Percentiles rank a stretch among this genome's conserved stretches.
Evolutionary conservation across 2,888 invertebrate species (phyloP).

Genomic region (Bombylius discolor): DNA sequence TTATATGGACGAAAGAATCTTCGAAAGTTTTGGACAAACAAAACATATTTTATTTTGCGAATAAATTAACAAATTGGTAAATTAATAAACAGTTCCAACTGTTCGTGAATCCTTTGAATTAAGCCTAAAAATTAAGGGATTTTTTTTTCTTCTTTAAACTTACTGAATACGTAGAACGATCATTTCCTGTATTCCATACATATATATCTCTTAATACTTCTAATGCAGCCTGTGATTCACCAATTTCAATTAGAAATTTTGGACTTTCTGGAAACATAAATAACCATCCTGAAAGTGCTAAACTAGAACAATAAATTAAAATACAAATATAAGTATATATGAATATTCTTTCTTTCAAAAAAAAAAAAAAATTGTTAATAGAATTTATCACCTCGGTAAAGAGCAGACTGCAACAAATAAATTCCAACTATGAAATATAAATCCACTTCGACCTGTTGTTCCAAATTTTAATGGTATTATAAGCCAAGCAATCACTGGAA

Average conservation of each 20-base stretch:
- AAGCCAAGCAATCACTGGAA: slow-evolving; percentile 50
- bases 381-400: slow-evolving; percentile 43
- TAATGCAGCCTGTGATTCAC: slow-evolving; percentile 62
- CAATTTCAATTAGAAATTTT: slow-evolving; percentile 67
- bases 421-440: slow-evolving; percentile 69
- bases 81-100: neutral
- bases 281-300: slow-evolving; percentile 44
- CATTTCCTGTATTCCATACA: slow-evolving; percentile 56
- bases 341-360: too few species aligned
- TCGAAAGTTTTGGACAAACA: too few species aligned
- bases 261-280: slow-evolving; percentile 69
- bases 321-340: neutral
- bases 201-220: slow-evolving; percentile 55
- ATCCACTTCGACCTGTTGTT: slow-evolving; percentile 43
- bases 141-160: slow-evolving; percentile 13
- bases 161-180: slow-evolving; percentile 59
- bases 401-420: slow-evolving; percentile 65
- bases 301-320: slow-evolving; percentile 12
- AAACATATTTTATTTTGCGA: too few species aligned
- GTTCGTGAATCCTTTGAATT: too few species aligned
- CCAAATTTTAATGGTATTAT: slow-evolving; percentile 52
- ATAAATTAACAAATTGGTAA: too few species aligned
- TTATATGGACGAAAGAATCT: too few species aligned
- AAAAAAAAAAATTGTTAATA: too few species aligned
- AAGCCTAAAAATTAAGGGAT: too few species aligned